phyloP scores from a whole-genome alignment of 2,797 vertebrate genomes.

The Melanitta fusca region DNA sequence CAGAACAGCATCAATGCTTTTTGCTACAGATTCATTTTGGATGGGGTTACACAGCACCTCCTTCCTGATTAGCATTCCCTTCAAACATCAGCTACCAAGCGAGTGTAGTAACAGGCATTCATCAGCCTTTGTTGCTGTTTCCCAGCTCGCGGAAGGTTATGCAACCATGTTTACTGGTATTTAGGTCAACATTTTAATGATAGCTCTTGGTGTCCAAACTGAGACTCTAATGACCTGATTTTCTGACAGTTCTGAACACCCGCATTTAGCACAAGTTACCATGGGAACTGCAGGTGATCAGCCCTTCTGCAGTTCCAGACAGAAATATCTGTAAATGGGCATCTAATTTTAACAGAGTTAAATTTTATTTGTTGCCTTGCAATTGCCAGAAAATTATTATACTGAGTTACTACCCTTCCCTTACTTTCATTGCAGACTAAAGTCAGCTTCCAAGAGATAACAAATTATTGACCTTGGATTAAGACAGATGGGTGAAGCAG shows the following conservation, averaged over 20 bases:
- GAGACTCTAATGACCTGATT: conserved; percentile 13
- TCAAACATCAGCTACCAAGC: background rate
- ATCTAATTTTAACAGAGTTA: background rate
- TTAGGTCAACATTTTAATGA: conserved; percentile 32
- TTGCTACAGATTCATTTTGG: background rate
- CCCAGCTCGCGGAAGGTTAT: background rate
- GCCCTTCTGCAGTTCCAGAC: background rate
- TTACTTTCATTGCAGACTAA: background rate
- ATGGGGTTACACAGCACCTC: background rate
- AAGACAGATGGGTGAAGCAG: background rate
- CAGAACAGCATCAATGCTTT: background rate
- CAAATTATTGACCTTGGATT: background rate
- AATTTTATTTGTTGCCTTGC: background rate
- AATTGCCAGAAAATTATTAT: background rate
- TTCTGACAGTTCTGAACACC: background rate
- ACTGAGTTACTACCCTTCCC: background rate
- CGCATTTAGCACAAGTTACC: background rate
- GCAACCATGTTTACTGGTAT: background rate
- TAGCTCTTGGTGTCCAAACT: background rate
- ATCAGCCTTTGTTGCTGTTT: background rate
- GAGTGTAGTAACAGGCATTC: background rate
- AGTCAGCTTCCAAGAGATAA: background rate
- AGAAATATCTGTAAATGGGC: background rate
- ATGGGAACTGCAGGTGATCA: background rate
- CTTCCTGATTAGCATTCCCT: background rate